Percentiles rank a stretch among this genome's conserved stretches.
Evolutionary conservation across 2,888 invertebrate genomes (phyloP).

Genomic region (Alloscopus bannaensis): DNA sequence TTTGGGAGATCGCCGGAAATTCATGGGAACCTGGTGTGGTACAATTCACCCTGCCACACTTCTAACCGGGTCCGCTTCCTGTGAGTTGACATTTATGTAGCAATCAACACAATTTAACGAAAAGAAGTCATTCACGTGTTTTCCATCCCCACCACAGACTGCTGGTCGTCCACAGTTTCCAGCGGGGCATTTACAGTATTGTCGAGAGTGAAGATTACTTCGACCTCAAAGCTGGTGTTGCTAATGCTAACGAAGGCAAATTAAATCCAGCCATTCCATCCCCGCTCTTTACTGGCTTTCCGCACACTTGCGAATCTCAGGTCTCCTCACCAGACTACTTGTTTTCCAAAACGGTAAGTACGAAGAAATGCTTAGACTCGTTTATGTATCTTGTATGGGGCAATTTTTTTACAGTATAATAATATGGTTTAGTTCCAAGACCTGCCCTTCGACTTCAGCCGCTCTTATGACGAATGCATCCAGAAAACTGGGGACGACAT

Average conservation of each 20-base stretch:
- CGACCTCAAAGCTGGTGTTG: slow-evolving; percentile 9
- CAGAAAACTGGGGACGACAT: slow-evolving; percentile 23
- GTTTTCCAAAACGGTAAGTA: slow-evolving; percentile 15
- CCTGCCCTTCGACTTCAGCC: slow-evolving; percentile 37
- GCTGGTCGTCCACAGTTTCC: slow-evolving; percentile 46
- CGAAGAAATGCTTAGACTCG: neutral
- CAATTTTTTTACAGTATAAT: too few relatives aligned
- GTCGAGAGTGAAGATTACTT: slow-evolving; percentile 28
- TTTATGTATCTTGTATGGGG: neutral
- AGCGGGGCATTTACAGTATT: slow-evolving; percentile 43
- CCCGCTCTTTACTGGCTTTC: slow-evolving; percentile 44
- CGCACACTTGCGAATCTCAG: slow-evolving; percentile 32
- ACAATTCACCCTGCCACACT: slow-evolving; percentile 48
- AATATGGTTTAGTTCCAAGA: slow-evolving; percentile 11
- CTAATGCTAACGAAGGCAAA: neutral
- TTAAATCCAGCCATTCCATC: slow-evolving; percentile 41
- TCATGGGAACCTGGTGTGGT: slow-evolving; percentile 62
- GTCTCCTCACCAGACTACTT: slow-evolving; percentile 4
- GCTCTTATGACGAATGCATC: slow-evolving; percentile 43
- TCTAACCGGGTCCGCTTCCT: slow-evolving; percentile 27
- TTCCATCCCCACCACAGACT: too few relatives aligned
- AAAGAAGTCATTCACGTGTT: too few relatives aligned
- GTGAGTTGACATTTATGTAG: too few relatives aligned
- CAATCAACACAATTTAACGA: too few relatives aligned
- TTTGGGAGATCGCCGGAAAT: slow-evolving; percentile 41